phyloP scores from a whole-genome alignment of 2,113 vertebrate species.

The Xyrauchen texanus region DNA sequence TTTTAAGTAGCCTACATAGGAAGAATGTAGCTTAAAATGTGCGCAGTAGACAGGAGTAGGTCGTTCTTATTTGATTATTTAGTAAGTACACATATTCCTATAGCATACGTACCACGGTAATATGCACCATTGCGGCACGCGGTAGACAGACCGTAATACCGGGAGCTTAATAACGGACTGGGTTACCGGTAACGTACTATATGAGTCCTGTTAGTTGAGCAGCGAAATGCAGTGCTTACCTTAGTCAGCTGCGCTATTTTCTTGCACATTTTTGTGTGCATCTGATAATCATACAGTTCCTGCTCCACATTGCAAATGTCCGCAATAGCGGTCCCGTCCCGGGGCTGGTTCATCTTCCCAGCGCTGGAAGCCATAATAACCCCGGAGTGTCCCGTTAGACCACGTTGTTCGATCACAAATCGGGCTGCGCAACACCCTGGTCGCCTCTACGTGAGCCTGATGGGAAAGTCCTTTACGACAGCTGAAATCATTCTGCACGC shows the following conservation, averaged over 20 bases:
- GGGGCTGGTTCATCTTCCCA: conserved; percentile 77
- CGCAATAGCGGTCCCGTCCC: conserved; percentile 76
- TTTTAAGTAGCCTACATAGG: neutral
- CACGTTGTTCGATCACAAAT: conserved; percentile 36
- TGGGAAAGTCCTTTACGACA: conserved; percentile 48
- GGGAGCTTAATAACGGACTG: neutral
- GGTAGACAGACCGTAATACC: neutral
- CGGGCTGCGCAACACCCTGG: conserved; percentile 1
- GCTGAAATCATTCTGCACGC: conserved; percentile 41
- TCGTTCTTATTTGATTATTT: no score
- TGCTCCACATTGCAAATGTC: conserved; percentile 72
- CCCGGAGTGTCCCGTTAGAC: neutral
- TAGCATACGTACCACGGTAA: no score
- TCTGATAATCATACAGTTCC: conserved; percentile 78
- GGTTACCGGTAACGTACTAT: neutral
- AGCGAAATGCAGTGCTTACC: conserved; percentile 73
- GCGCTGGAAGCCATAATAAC: conserved; percentile 81
- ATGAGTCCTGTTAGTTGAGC: neutral
- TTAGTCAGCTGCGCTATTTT: conserved; percentile 99
- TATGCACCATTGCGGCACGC: neutral
- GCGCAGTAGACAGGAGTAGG: no score
- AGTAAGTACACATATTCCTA: no score
- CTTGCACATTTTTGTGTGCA: conserved; percentile 97
- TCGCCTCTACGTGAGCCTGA: neutral
- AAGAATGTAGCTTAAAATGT: neutral